Percentiles rank a stretch among this genome's conserved stretches.
Evolutionary conservation across 2,888 invertebrate species (phyloP).

Genomic region (Penaeus monodon): DNA sequence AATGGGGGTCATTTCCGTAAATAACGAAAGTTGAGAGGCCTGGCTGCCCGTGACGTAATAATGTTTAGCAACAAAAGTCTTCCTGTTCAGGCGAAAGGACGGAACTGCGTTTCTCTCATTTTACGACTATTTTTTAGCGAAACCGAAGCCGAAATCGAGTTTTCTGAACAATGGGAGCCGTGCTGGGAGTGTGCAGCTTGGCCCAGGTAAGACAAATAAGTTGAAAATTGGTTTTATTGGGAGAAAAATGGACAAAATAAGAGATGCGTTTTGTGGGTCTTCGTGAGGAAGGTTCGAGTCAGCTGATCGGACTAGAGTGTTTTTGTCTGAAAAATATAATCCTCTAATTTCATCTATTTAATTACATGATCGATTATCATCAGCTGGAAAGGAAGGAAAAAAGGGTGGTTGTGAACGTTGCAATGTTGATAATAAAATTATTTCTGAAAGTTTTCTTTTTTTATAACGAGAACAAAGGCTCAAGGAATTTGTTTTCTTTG

Average conservation of each 20-base stretch:
- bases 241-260: not conserved
- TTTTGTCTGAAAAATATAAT: not conserved
- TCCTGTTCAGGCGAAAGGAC: not conserved
- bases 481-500: too few relatives aligned
- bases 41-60: not conserved
- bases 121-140: not conserved
- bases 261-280: not conserved
- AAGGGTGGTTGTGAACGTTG: too few relatives aligned
- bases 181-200: constrained; percentile 51
- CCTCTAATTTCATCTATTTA: not conserved
- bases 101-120: not conserved
- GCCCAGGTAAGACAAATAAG: constrained; percentile 41
- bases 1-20: not conserved
- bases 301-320: not conserved
- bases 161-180: constrained; percentile 50
- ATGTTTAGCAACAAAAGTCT: not conserved
- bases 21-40: not conserved
- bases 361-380: not conserved
- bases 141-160: not conserved
- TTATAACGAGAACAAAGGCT: too few relatives aligned
- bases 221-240: not conserved
- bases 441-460: too few relatives aligned
- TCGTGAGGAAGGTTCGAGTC: not conserved
- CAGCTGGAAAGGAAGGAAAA: too few relatives aligned
- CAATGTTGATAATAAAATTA: too few relatives aligned